Percentiles rank a stretch among this genome's conserved stretches.
Evolutionary conservation across 2,113 vertebrate genomes (phyloP).

Genomic region (Eonycteris spelaea): DNA sequence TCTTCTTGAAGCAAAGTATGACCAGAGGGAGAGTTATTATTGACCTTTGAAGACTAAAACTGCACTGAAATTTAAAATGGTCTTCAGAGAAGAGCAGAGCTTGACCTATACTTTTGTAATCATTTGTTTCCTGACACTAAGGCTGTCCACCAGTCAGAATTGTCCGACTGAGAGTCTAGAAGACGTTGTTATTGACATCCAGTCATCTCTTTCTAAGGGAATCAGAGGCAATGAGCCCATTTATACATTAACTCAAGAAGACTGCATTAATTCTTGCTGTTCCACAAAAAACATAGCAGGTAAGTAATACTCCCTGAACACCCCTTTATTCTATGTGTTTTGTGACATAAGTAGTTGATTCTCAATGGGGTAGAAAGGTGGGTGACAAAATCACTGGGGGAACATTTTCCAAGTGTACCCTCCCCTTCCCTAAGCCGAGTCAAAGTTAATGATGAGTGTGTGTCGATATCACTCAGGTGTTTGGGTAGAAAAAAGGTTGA

Average conservation of each 20-base stretch:
- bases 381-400: not conserved
- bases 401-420: not conserved
- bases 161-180: conserved; percentile 71
- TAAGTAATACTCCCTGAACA: conserved; percentile 15
- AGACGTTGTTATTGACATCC: conserved; percentile 76
- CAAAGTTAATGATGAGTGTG: not conserved
- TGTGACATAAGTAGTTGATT: not conserved
- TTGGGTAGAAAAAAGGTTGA: not conserved
- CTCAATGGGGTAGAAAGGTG: not conserved
- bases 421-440: not conserved
- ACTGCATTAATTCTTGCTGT: conserved; percentile 80
- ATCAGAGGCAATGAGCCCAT: conserved; percentile 74
- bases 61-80: conserved; percentile 57
- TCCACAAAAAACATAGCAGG: conserved; percentile 70
- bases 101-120: not conserved
- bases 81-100: not conserved
- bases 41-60: not conserved
- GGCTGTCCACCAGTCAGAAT: not conserved
- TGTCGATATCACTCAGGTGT: not conserved
- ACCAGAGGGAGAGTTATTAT: not conserved
- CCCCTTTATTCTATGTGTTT: not conserved
- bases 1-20: not conserved
- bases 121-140: not conserved
- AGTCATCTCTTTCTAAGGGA: conserved; percentile 74
- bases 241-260: not conserved